These are phyloP conservation scores for Goniozus legneri DNA, from an alignment of 1,140 invertebrate genomes.

Conservation along the genomic window DNA sequence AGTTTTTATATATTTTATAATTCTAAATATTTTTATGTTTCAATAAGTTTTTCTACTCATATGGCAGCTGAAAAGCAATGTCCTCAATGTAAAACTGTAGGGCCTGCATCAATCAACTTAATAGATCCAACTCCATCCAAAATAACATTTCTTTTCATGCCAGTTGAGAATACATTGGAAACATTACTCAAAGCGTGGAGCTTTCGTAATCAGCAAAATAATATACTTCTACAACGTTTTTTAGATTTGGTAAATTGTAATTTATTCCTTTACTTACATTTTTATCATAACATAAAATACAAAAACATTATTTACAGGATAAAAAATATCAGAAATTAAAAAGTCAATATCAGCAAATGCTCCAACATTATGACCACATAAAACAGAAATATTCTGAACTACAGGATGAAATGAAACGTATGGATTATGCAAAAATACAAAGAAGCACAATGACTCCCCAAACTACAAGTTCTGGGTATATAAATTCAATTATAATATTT, in stretches of 20 bases:
- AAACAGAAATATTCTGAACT: too few relatives aligned
- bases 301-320: too few relatives aligned
- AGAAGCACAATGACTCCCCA: too few relatives aligned
- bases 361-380: too few relatives aligned
- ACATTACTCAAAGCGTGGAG: background rate
- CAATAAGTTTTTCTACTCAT: background rate
- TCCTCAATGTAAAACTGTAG: constrained; percentile 6
- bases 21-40: background rate
- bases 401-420: too few relatives aligned
- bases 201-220: constrained; percentile 10
- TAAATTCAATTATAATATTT: too few relatives aligned
- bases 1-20: background rate
- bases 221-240: constrained; percentile 13
- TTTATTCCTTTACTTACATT: background rate
- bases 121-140: constrained; percentile 9
- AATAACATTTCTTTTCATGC: constrained; percentile 7
- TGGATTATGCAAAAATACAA: too few relatives aligned
- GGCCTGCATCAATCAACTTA: background rate
- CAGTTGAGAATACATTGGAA: constrained; percentile 8
- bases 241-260: constrained; percentile 8
- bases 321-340: too few relatives aligned
- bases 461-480: too few relatives aligned
- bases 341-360: too few relatives aligned
- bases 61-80: constrained; percentile 17
- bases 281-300: too few relatives aligned